Conservation (phyloP, 2,797 vertebrate genomes). For the Melanotaenia pygmaea region DNA sequence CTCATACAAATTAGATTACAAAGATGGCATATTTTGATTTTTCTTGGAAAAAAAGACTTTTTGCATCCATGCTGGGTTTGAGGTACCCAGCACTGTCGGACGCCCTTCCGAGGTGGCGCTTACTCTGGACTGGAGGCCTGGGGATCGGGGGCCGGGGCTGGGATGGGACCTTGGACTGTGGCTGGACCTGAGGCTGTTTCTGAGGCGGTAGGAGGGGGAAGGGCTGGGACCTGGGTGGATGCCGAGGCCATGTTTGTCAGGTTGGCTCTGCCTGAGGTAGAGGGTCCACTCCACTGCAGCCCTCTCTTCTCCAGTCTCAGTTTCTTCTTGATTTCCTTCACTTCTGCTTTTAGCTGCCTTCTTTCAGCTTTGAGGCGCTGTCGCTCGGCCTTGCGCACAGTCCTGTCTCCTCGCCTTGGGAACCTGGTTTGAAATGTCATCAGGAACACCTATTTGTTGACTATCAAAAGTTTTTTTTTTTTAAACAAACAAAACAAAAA, state of each 20-base stretch:
- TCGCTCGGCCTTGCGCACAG: conserved; percentile 95
- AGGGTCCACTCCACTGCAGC: conserved; percentile 90
- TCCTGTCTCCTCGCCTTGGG: conserved; percentile 94
- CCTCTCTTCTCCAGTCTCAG: conserved; percentile 95
- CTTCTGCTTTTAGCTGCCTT: conserved; percentile 94
- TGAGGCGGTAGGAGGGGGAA: conserved; percentile 74
- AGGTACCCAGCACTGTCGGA: conserved; percentile 79
- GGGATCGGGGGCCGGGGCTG: conserved; percentile 86
- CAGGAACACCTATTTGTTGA: conserved; percentile 75
- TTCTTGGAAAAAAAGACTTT: conserved; percentile 76
- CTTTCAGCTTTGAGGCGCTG: conserved; percentile 96
- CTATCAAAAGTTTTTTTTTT: conserved; percentile 69
- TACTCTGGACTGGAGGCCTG: conserved; percentile 89
- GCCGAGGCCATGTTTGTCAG: conserved; percentile 78
- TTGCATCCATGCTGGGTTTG: conserved; percentile 82
- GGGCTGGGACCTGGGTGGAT: conserved; percentile 80
- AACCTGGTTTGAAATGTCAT: conserved; percentile 85
- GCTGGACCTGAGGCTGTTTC: conserved; percentile 81
- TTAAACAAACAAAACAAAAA: conserved; percentile 59
- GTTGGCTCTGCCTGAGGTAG: conserved; percentile 78
- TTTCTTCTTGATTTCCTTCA: conserved; percentile 98
- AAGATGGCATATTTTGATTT: conserved; percentile 82
- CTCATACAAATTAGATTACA: conserved; percentile 84
- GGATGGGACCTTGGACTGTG: conserved; percentile 78
- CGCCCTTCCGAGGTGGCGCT: conserved; percentile 81